Evolutionary conservation across 2,113 vertebrate genomes (phyloP).

Genomic region (Promerops cafer): DNA sequence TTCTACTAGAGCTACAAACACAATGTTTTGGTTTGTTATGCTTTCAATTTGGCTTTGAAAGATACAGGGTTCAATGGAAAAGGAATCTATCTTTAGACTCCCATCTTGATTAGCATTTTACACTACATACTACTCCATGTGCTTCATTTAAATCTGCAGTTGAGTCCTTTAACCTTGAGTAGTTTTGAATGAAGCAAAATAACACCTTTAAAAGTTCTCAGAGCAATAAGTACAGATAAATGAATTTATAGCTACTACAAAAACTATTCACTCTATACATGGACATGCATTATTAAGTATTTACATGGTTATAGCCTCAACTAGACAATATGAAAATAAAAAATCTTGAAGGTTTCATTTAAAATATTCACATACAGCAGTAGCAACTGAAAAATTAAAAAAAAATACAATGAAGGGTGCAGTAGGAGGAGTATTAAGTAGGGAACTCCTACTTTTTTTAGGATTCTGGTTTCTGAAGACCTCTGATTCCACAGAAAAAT

Average conservation of each 20-base stretch:
- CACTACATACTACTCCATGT: not conserved
- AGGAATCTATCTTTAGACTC: not conserved
- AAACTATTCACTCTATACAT: not conserved
- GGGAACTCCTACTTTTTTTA: not conserved
- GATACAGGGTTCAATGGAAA: not conserved
- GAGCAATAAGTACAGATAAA: not conserved
- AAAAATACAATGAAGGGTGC: not conserved
- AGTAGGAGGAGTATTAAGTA: not conserved
- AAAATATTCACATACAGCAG: not conserved
- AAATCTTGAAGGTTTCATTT: not conserved
- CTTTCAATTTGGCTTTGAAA: not conserved
- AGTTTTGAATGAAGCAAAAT: not conserved
- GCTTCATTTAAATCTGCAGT: not conserved
- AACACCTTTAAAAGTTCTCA: not conserved
- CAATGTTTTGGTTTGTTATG: not conserved
- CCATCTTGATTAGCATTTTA: not conserved
- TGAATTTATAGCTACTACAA: not conserved
- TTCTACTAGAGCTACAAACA: not conserved
- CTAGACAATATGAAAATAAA: not conserved
- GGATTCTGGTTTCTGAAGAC: not conserved
- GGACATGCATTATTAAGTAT: not conserved
- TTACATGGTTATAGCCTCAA: not conserved
- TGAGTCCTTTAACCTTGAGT: not conserved
- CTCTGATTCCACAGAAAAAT: not conserved
- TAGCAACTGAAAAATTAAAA: not conserved